Evolutionary conservation across 2,888 invertebrate species (phyloP).

Genomic region (Minunthozetes semirufus): DNA sequence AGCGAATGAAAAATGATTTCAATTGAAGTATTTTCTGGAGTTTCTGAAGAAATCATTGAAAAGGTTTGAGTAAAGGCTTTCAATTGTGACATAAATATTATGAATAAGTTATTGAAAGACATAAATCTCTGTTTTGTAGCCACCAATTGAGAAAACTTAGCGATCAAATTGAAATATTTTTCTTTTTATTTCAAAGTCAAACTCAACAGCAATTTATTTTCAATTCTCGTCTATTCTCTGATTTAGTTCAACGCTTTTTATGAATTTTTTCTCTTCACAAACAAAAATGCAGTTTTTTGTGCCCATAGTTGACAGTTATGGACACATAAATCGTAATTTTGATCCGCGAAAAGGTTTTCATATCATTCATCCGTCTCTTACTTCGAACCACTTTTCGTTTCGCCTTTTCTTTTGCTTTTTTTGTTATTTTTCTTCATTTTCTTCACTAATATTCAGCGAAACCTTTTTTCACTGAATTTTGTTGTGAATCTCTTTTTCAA

Average conservation of each 20-base stretch:
- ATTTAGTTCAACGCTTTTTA: neutral
- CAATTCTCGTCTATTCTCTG: neutral
- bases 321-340: conserved; percentile 23
- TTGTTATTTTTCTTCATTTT: too few relatives aligned
- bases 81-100: conserved; percentile 1
- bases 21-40: too few relatives aligned
- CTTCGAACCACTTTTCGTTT: neutral
- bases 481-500: too few relatives aligned
- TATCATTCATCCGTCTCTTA: neutral
- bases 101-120: conserved; percentile 19
- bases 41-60: too few relatives aligned
- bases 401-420: neutral
- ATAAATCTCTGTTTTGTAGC: conserved; percentile 12
- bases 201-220: neutral
- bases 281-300: neutral
- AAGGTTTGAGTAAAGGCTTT: neutral
- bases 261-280: neutral
- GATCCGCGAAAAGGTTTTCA: conserved; percentile 2
- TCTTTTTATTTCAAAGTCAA: conserved; percentile 1
- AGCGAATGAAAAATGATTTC: too few relatives aligned
- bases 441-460: too few relatives aligned
- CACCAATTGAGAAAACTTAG: neutral
- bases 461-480: too few relatives aligned
- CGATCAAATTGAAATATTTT: neutral
- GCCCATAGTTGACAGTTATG: conserved; percentile 7